Conservation (phyloP, 2,888 invertebrate genomes). For the Netelia virgata region DNA sequence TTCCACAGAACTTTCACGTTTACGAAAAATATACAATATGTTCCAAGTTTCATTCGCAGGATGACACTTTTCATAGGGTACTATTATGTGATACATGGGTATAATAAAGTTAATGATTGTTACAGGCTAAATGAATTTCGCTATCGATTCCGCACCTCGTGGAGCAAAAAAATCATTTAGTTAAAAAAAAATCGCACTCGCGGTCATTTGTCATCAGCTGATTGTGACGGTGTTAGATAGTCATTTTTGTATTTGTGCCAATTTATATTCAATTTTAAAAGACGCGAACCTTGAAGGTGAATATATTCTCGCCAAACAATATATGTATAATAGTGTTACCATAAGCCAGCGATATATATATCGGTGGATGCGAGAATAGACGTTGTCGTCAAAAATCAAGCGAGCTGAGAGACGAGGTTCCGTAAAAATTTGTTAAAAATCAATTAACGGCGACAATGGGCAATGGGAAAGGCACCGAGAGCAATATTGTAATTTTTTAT, state of each 20-base stretch:
- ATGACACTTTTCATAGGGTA: background rate
- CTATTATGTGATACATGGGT: background rate
- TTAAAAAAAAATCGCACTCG: background rate
- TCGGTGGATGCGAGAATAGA: slow-evolving; percentile 30
- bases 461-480: background rate
- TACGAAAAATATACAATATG: background rate
- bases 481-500: slow-evolving; percentile 12
- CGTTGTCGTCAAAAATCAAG: slow-evolving; percentile 8
- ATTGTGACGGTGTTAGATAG: background rate
- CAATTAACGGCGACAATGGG: background rate
- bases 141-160: slow-evolving; percentile 25
- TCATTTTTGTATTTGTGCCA: slow-evolving; percentile 55
- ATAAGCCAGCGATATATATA: slow-evolving; percentile 31
- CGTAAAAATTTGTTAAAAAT: background rate
- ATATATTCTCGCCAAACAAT: slow-evolving; percentile 27
- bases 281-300: slow-evolving; percentile 53
- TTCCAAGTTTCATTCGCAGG: background rate
- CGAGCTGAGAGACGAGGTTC: background rate
- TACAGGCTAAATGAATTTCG: slow-evolving; percentile 7
- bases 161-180: background rate
- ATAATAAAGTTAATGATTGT: background rate
- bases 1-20: too few species aligned
- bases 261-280: slow-evolving; percentile 47
- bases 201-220: slow-evolving; percentile 39
- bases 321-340: slow-evolving; percentile 35